Percentiles rank a stretch among this genome's conserved stretches.
Conservation (phyloP, 2,113 vertebrate genomes). For the Bostrychus sinensis region DNA sequence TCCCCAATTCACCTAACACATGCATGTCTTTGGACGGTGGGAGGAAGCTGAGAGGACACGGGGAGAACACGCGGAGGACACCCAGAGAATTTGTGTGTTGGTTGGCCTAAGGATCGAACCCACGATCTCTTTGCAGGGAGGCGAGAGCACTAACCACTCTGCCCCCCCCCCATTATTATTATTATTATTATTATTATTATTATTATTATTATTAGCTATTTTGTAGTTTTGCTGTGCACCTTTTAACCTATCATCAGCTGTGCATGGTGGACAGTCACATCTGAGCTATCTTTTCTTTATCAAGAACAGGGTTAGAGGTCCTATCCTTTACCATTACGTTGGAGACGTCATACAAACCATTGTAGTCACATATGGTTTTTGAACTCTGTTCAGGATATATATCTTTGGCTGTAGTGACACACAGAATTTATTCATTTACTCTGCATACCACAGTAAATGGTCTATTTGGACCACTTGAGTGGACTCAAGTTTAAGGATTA, state of each 20-base stretch:
- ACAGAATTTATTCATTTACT: conserved; percentile 40
- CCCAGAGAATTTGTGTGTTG: no score
- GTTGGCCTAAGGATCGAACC: no score
- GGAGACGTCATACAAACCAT: conserved; percentile 42
- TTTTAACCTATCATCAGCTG: conserved; percentile 38
- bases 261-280: conserved; percentile 20
- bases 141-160: no score
- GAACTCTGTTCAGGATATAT: conserved; percentile 36
- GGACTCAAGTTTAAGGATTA: background rate
- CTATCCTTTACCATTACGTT: conserved; percentile 46
- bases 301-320: conserved; percentile 31
- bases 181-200: no score
- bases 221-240: conserved; percentile 16
- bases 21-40: no score
- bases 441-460: conserved; percentile 6
- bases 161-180: no score
- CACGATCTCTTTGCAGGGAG: no score
- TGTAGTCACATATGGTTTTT: conserved; percentile 47
- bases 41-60: no score
- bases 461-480: background rate
- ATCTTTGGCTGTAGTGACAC: conserved; percentile 26
- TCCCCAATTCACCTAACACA: no score
- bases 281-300: conserved; percentile 25
- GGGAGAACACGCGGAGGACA: no score
- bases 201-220: background rate